phyloP scores from a whole-genome alignment of 2,113 vertebrate species.

The Penelope pileata region DNA sequence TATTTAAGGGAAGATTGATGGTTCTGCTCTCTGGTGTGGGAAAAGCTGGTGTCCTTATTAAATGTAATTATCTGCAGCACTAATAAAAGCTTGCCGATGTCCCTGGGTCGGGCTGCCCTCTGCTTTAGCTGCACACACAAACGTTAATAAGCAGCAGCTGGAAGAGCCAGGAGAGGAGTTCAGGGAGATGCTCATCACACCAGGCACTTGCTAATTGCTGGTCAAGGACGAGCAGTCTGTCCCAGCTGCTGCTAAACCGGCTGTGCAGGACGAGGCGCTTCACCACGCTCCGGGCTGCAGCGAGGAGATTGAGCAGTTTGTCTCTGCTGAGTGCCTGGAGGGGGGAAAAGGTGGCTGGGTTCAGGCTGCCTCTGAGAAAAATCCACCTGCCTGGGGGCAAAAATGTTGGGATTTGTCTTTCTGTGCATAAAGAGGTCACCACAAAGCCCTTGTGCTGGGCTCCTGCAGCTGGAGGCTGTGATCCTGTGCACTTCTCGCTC shows the following conservation, averaged over 20 bases:
- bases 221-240: not conserved
- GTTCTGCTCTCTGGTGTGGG: conserved; percentile 53
- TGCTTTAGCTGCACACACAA: not conserved
- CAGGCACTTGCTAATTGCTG: not conserved
- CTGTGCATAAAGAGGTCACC: fast-evolving
- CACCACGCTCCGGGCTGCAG: fast-evolving
- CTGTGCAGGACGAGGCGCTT: not conserved
- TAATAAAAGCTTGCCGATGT: conserved; percentile 30
- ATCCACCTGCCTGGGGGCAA: not conserved
- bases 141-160: not conserved
- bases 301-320: fast-evolving
- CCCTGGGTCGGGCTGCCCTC: conserved; percentile 33
- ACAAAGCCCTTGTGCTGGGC: fast-evolving
- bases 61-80: conserved; percentile 57
- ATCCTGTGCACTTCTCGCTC: not conserved
- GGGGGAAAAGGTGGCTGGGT: fast-evolving
- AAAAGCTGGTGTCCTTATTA: conserved; percentile 62
- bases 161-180: not conserved
- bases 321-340: fast-evolving
- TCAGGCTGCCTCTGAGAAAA: not conserved
- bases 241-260: not conserved
- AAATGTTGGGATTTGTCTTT: not conserved
- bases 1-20: conserved; percentile 65
- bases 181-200: not conserved
- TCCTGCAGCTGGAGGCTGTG: not conserved